Evolutionary conservation across 2,113 vertebrate species (phyloP).

Genomic region (Eidolon helvum): DNA sequence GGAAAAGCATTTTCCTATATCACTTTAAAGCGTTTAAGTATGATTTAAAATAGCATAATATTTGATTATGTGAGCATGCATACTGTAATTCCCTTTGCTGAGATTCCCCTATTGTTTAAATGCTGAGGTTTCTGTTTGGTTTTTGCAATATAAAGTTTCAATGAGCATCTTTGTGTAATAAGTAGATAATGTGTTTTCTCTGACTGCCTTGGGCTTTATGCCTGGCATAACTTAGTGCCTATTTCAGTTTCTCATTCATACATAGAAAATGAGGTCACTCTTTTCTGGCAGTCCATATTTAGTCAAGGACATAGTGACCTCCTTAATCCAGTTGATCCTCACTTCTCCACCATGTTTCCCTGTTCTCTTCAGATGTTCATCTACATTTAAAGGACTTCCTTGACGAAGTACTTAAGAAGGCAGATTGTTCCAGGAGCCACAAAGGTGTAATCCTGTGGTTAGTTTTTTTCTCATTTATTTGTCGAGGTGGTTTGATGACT

Average conservation of each 20-base stretch:
- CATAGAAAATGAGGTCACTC: constrained; percentile 55
- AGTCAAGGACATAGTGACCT: constrained; percentile 52
- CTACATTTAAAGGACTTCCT: neutral
- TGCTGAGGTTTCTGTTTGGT: neutral
- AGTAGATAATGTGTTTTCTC: neutral
- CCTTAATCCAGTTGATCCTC: neutral
- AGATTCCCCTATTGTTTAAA: neutral
- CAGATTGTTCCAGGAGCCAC: neutral
- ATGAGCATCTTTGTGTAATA: neutral
- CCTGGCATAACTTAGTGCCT: neutral
- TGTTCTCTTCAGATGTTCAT: neutral
- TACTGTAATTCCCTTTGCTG: neutral
- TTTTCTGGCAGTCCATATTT: constrained; percentile 19
- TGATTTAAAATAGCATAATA: neutral
- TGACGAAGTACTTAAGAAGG: neutral
- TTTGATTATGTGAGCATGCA: neutral
- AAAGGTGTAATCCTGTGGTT: neutral
- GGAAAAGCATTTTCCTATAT: neutral
- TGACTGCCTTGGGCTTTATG: neutral
- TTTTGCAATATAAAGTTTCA: neutral
- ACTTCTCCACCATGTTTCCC: neutral
- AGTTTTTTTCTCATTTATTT: neutral
- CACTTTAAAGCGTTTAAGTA: neutral
- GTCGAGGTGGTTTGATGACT: neutral
- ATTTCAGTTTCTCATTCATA: constrained; percentile 44